These are phyloP conservation scores for Polia nebulosa DNA, from an alignment of 2,888 invertebrate genomes.

Conservation along the genomic window DNA sequence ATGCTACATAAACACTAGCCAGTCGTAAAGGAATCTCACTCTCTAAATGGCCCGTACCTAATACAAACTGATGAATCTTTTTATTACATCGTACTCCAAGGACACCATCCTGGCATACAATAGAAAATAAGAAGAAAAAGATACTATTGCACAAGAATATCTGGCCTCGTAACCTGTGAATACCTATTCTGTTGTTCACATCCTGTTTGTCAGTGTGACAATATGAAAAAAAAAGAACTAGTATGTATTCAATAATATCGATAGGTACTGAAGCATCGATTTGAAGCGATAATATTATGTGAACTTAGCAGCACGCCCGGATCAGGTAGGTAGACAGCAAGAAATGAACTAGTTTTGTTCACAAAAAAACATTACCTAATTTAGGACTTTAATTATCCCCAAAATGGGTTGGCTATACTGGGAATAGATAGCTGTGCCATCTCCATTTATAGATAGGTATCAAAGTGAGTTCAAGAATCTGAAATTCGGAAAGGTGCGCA, in stretches of 20 bases:
- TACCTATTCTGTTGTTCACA: constrained; percentile 51
- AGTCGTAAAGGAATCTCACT: constrained; percentile 10
- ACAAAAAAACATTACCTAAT: too few relatives aligned
- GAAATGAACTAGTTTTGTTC: background rate
- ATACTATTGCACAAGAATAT: constrained; percentile 53
- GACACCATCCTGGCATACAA: constrained; percentile 31
- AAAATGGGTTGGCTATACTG: background rate
- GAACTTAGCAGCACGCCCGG: background rate
- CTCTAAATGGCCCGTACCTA: constrained; percentile 1
- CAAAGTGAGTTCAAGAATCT: background rate
- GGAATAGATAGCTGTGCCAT: too few relatives aligned
- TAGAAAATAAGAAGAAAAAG: constrained; percentile 35
- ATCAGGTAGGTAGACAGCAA: background rate
- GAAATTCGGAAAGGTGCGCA: background rate
- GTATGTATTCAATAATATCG: background rate
- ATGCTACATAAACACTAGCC: constrained; percentile 18
- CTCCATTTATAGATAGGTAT: background rate
- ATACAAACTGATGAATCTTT: constrained; percentile 27
- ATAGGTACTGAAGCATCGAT: background rate
- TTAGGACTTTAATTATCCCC: too few relatives aligned
- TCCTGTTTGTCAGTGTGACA: constrained; percentile 50
- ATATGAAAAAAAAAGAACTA: constrained; percentile 5
- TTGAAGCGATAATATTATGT: background rate
- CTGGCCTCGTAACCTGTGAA: constrained; percentile 43
- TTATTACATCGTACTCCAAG: constrained; percentile 37